Evolutionary conservation across 2,888 invertebrate species (phyloP), one percentile per base, ranked within the genome.

Genomic region (Margaritifera margaritifera): DNA sequence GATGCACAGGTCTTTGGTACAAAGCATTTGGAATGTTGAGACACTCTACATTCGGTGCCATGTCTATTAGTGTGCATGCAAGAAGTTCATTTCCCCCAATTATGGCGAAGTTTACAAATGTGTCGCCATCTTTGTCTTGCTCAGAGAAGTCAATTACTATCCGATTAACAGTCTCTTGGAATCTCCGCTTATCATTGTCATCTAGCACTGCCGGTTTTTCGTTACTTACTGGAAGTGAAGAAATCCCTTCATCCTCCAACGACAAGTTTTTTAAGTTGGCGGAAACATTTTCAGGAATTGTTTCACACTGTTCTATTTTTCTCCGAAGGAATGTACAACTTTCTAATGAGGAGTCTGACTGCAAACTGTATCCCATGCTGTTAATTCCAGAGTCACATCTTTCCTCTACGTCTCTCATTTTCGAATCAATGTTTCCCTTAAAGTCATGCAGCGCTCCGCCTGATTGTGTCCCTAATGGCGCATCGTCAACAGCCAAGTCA

Each of bases 101-200:
- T 25, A 80, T 71, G n/a, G 80, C 75, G 19, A 70, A 66, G 62
- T 79, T 75, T 6, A 80, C 24, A 2, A 79, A 52, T 0, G 76
- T 79, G 57, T 80, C 80, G 0, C 80, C 80, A 61, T 80, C 80
- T 50, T 67, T 63, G 27, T 80, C 80, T 55, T 60, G 62, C n/a
- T 71, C 71, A n/a, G 31, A 27, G 6, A 71, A 64, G 25, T 64
- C 71, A 27, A 68, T 42, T 22, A 66, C 71, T 2, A 20, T 63
- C 57, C 52, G 60, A 27, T 55, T 55, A 55, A 22, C 15, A 24
- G 31, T 59, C n/a, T 8, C 8, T 8, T 25, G 24, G 31, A 6
- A 50, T 51, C 18, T 53, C 31, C 15, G 56, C 22, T 61, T 60
- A 22, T 6, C 50, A 55, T 1, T 24, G 55, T 56, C 57, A 24